Evolutionary conservation across 2,797 vertebrate species (phyloP).

Genomic region (Neosilurus hyrtlii): DNA sequence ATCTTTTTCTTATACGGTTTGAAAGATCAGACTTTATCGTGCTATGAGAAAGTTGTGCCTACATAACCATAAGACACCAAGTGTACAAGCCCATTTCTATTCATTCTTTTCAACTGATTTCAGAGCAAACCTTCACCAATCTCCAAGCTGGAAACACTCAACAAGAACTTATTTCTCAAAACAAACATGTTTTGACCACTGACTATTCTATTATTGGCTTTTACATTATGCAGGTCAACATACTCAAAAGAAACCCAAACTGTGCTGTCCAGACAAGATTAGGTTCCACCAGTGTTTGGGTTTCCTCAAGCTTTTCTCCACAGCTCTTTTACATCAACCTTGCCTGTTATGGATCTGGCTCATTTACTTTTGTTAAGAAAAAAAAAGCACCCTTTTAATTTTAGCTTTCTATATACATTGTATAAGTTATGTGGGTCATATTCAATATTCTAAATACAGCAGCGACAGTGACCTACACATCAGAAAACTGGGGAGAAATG

Average conservation of each 20-base stretch:
- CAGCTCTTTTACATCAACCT: background rate
- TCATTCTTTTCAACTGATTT: background rate
- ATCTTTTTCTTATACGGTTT: background rate
- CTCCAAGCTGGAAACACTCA: background rate
- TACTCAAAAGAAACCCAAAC: background rate
- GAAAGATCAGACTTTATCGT: slow-evolving; percentile 13
- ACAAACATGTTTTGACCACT: background rate
- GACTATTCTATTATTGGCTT: background rate
- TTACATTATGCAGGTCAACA: background rate
- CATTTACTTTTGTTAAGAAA: background rate
- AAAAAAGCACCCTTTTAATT: background rate
- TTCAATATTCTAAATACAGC: background rate
- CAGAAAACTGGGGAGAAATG: background rate
- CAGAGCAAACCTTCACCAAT: background rate
- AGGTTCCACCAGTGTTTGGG: background rate
- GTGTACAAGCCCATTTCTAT: slow-evolving; percentile 23
- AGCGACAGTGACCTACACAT: background rate
- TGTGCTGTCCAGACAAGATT: background rate
- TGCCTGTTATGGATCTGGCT: background rate
- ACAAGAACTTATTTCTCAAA: background rate
- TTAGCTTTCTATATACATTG: no score
- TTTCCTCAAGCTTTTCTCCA: background rate
- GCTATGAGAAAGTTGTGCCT: slow-evolving; percentile 36
- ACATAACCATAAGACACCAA: slow-evolving; percentile 15
- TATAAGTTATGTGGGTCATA: background rate